These are phyloP conservation scores for Dolichopus griseipennis DNA, from an alignment of 2,888 invertebrate genomes.

Conservation along the genomic window DNA sequence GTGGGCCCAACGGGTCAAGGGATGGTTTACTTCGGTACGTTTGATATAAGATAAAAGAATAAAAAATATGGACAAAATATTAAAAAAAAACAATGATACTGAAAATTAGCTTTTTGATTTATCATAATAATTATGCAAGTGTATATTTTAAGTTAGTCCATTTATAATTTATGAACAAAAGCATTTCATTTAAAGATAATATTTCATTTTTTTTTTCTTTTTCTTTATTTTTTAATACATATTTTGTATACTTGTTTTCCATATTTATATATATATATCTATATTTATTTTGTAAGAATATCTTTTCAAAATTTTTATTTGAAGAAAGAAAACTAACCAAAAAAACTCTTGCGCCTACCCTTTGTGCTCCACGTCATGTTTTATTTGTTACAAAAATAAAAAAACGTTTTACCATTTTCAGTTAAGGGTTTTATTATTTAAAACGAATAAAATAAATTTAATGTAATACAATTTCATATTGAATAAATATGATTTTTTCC, in stretches of 20 bases:
- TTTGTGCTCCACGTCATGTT: slow-evolving; percentile 36
- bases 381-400: slow-evolving; percentile 18
- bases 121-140: not conserved
- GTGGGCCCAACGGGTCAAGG: slow-evolving; percentile 63
- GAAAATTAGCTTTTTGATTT: slow-evolving; percentile 12
- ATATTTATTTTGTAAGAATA: slow-evolving; percentile 17
- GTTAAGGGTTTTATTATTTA: no score
- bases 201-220: slow-evolving; percentile 5
- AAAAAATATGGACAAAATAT: slow-evolving; percentile 18
- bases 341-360: slow-evolving; percentile 44
- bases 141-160: not conserved
- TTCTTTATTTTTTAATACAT: slow-evolving; percentile 16
- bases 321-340: slow-evolving; percentile 27
- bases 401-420: slow-evolving; percentile 16
- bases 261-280: slow-evolving; percentile 20
- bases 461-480: no score
- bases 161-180: not conserved
- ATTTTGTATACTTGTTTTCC: slow-evolving; percentile 16
- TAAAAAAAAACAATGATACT: slow-evolving; percentile 21
- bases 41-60: slow-evolving; percentile 27
- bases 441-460: no score
- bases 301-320: slow-evolving; percentile 18
- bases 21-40: slow-evolving; percentile 65
- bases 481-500: no score
- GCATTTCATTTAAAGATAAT: slow-evolving; percentile 7